Conservation (phyloP, 1,140 invertebrate species). For the Pseudomyrmex sp. region DNA sequence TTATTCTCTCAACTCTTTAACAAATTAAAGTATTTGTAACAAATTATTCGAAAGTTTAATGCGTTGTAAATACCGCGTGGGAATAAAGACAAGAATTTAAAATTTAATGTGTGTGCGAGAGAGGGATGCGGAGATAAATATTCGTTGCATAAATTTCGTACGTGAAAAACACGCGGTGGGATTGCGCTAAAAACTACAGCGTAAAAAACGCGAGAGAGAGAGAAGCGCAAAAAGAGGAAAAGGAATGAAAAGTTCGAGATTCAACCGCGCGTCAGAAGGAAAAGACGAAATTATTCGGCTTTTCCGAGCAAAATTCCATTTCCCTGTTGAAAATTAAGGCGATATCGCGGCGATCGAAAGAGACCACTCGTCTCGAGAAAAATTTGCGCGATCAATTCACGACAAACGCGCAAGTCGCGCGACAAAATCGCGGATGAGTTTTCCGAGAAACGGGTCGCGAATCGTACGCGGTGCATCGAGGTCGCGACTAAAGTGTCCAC, state of each 20-base stretch:
- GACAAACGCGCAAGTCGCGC: background rate
- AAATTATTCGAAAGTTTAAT: too few relatives aligned
- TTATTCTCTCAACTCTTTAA: background rate
- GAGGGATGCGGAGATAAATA: slow-evolving; percentile 8
- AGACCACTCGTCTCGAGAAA: background rate
- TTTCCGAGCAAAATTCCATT: slow-evolving; percentile 34
- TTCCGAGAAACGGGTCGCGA: slow-evolving; percentile 55
- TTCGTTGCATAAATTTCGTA: slow-evolving; percentile 30
- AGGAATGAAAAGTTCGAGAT: slow-evolving; percentile 22
- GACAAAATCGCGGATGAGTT: slow-evolving; percentile 43
- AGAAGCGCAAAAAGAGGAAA: background rate
- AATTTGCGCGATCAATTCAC: slow-evolving; percentile 46
- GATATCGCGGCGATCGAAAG: background rate
- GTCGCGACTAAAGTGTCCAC: slow-evolving; percentile 64
- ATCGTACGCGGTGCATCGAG: slow-evolving; percentile 66
- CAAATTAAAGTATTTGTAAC: too few relatives aligned
- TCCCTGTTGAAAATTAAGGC: too few relatives aligned
- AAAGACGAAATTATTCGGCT: slow-evolving; percentile 16
- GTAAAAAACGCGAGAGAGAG: background rate
- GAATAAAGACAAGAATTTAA: too few relatives aligned
- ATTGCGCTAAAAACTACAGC: slow-evolving; percentile 5
- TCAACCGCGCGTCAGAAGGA: background rate
- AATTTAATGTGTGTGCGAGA: background rate
- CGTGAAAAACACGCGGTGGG: background rate
- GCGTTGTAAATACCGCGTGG: too few relatives aligned